phyloP scores from a whole-genome alignment of 2,797 vertebrate genomes.

The Enteromius anoplus region DNA sequence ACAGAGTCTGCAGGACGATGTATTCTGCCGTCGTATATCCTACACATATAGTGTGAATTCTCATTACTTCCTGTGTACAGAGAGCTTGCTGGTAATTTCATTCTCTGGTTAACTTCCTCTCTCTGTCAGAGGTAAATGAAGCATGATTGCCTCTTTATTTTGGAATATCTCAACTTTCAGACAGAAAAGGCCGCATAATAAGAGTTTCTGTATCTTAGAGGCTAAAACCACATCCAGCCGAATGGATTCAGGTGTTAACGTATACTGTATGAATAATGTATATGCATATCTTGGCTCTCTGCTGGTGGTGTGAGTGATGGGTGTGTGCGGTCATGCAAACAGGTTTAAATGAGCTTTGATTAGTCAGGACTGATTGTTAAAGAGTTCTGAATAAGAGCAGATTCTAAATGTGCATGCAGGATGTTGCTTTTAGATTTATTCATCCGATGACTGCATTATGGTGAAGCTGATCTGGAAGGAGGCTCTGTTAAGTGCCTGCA shows the following conservation, averaged over 20 bases:
- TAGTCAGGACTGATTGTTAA: slow-evolving; percentile 7
- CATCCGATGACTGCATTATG: not conserved
- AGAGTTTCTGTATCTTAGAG: not conserved
- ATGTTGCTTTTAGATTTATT: slow-evolving; percentile 7
- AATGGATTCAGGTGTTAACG: slow-evolving; percentile 13
- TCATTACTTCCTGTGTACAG: slow-evolving; percentile 40
- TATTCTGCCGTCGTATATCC: slow-evolving; percentile 7
- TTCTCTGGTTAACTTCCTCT: slow-evolving; percentile 21
- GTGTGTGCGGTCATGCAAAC: slow-evolving; percentile 17
- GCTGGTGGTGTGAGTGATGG: not conserved
- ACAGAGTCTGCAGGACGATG: slow-evolving; percentile 1
- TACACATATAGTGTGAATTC: slow-evolving; percentile 39
- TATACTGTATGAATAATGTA: not conserved
- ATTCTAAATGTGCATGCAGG: not conserved
- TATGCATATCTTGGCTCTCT: not conserved
- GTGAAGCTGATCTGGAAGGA: slow-evolving; percentile 6
- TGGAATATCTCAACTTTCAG: slow-evolving; percentile 28
- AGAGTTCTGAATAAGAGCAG: not conserved
- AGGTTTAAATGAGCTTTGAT: slow-evolving; percentile 15
- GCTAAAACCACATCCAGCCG: not conserved
- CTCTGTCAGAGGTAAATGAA: slow-evolving; percentile 25
- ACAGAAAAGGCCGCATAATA: not conserved
- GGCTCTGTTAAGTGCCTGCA: not conserved
- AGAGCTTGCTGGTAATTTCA: slow-evolving; percentile 35
- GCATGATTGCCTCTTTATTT: slow-evolving; percentile 27